A percentile compares a stretch with the other conserved stretches of the same genome.
Evolutionary conservation across 2,113 vertebrate genomes (phyloP).

Genomic region (Cryptotis parvus): DNA sequence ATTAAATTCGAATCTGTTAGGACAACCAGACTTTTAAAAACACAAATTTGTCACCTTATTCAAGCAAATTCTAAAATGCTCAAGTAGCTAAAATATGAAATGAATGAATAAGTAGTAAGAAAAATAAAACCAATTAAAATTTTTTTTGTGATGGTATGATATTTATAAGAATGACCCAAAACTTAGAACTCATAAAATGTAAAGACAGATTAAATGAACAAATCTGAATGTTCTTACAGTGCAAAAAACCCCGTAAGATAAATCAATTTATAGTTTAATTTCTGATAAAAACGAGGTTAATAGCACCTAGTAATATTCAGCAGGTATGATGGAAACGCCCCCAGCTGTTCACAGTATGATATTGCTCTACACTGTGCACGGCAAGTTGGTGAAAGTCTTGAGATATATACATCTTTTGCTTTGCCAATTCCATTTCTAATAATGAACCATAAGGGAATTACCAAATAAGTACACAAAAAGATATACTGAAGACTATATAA

Average conservation of each 20-base stretch:
- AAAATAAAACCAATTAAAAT: slow-evolving; percentile 23
- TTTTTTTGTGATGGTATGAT: not conserved
- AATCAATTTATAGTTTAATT: not conserved
- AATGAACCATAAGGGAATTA: slow-evolving; percentile 27
- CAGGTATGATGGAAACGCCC: not conserved
- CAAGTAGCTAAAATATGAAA: slow-evolving; percentile 42
- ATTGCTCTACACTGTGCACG: not conserved
- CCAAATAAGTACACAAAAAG: slow-evolving; percentile 26
- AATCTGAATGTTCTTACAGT: not conserved
- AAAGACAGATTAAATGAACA: not conserved
- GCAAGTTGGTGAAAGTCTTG: slow-evolving; percentile 16
- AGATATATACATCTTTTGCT: slow-evolving; percentile 1
- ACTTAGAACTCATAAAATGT: not conserved
- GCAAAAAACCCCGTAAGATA: not conserved
- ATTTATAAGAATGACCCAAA: not conserved
- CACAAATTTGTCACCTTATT: not conserved
- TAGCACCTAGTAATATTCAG: not conserved
- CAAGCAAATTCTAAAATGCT: slow-evolving; percentile 60
- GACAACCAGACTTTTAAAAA: slow-evolving; percentile 14
- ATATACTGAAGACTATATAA: not conserved
- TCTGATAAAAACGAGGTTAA: not conserved
- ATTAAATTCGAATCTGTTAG: slow-evolving; percentile 37
- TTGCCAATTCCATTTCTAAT: slow-evolving; percentile 31
- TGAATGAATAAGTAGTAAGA: not conserved
- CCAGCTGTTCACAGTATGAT: not conserved